phyloP scores from a whole-genome alignment of 2,113 vertebrate genomes.

The Mormyrus lacerda region DNA sequence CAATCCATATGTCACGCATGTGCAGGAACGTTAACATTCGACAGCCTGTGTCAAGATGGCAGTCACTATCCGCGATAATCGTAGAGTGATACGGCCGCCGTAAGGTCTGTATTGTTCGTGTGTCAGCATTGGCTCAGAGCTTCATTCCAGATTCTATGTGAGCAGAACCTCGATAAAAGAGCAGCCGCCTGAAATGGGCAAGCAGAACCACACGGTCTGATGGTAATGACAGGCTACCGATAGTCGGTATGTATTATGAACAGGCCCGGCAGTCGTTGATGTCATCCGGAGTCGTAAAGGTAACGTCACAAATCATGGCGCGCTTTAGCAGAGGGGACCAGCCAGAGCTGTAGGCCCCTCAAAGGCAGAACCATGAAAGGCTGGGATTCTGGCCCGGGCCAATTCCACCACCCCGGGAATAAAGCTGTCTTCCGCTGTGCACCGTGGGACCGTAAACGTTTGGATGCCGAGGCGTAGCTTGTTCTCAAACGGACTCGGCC shows the following conservation, averaged over 20 bases:
- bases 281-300: constrained; percentile 52
- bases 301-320: constrained; percentile 52
- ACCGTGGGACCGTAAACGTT: constrained; percentile 35
- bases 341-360: constrained; percentile 30
- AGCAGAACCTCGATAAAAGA: not conserved
- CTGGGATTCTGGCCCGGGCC: constrained; percentile 23
- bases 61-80: not conserved
- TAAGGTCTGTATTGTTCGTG: not conserved
- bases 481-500: constrained; percentile 34
- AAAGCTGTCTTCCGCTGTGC: constrained; percentile 42
- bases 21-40: not conserved
- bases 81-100: not conserved
- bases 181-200: not conserved
- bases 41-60: not conserved
- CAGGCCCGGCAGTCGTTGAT: constrained; percentile 48
- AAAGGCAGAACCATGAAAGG: constrained; percentile 38
- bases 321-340: constrained; percentile 28
- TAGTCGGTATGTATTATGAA: constrained; percentile 47
- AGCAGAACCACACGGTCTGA: constrained; percentile 40
- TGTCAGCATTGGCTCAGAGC: not conserved
- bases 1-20: not conserved
- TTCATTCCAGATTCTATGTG: not conserved
- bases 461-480: constrained; percentile 39
- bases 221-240: constrained; percentile 48
- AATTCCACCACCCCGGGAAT: constrained; percentile 25